These are phyloP conservation scores for Latrodectus hesperus DNA, from an alignment of 2,888 invertebrate species.

Conservation along the genomic window DNA sequence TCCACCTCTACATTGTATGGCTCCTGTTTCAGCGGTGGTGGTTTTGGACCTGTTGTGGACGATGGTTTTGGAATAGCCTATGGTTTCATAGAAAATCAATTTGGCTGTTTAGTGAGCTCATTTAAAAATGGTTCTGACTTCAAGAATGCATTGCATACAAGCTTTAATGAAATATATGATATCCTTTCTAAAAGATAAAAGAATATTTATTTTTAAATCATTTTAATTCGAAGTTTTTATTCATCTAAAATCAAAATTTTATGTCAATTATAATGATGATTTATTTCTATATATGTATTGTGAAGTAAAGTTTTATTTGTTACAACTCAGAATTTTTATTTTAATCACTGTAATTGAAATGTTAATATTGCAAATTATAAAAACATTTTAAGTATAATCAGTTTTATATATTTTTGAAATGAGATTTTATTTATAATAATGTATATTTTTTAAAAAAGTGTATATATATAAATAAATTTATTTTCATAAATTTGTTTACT, in stretches of 20 bases:
- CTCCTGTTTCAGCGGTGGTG: slow-evolving; percentile 88
- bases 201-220: not conserved
- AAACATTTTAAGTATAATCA: not conserved
- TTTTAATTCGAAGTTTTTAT: no score
- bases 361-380: not conserved
- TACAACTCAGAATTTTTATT: no score
- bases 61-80: slow-evolving; percentile 96
- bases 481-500: not conserved
- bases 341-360: no score
- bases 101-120: slow-evolving; percentile 89
- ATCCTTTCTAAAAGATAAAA: slow-evolving; percentile 71
- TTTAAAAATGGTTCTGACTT: slow-evolving; percentile 86
- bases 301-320: no score
- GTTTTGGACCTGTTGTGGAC: slow-evolving; percentile 92
- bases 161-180: slow-evolving; percentile 82
- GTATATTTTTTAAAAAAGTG: no score
- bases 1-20: slow-evolving; percentile 96
- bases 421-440: no score
- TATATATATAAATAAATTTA: not conserved
- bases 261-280: no score
- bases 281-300: no score
- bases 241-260: no score
- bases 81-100: slow-evolving; percentile 86
- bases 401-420: no score
- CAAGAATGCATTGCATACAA: slow-evolving; percentile 81